Percentiles rank a stretch among this genome's conserved stretches.
phyloP scores from a whole-genome alignment of 37 sponge, comb jelly and placozoan genomes.

The Spongilla lacustris region DNA sequence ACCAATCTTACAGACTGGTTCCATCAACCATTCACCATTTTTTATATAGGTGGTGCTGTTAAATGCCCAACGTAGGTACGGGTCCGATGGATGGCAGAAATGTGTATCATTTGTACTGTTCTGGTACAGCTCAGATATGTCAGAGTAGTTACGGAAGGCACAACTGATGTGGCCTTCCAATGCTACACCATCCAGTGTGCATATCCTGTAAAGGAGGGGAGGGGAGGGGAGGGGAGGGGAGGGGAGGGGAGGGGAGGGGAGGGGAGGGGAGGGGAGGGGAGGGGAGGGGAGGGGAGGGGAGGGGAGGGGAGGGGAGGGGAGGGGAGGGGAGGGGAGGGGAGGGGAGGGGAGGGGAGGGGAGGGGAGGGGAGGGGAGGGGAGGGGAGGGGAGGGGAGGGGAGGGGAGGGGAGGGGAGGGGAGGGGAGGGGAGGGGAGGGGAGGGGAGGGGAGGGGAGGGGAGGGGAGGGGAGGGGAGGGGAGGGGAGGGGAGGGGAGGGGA shows the following conservation, averaged over 20 bases:
- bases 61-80: background rate
- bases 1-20: slow-evolving; percentile 61
- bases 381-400: no score
- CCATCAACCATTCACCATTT: background rate
- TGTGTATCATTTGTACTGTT: background rate
- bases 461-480: no score
- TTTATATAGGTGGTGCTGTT: slow-evolving; percentile 6
- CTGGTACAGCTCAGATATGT: background rate
- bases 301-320: no score
- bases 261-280: background rate
- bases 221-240: background rate
- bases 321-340: no score
- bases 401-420: no score
- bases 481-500: no score
- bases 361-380: no score
- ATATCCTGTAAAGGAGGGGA: slow-evolving; percentile 37
- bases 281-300: no score
- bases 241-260: background rate
- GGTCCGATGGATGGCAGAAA: background rate
- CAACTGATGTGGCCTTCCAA: slow-evolving; percentile 18
- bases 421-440: no score
- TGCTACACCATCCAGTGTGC: slow-evolving; percentile 57
- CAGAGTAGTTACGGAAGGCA: background rate
- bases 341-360: no score
- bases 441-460: no score